Evolutionary conservation across 1,140 invertebrate genomes (phyloP).

Genomic region (Lepidotrigona ventralis): DNA sequence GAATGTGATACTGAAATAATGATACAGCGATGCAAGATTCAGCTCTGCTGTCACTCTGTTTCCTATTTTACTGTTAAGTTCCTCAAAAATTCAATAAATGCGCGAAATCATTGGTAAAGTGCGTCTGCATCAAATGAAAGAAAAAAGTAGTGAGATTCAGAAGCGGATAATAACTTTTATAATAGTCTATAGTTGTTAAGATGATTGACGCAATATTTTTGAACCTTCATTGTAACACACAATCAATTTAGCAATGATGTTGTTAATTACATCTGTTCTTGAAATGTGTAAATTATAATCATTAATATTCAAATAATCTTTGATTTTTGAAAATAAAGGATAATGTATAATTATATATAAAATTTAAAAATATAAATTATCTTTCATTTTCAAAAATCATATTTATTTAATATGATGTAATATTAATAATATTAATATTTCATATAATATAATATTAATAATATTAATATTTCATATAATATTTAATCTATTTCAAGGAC

Average conservation of each 20-base stretch:
- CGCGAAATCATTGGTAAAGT: not conserved
- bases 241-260: not conserved
- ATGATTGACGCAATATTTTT: too few species aligned
- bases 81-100: not conserved
- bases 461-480: too few species aligned
- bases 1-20: not conserved
- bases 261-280: too few species aligned
- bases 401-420: too few species aligned
- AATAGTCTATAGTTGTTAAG: not conserved
- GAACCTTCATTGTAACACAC: not conserved
- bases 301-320: not conserved
- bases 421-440: too few species aligned
- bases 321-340: not conserved
- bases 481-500: too few species aligned
- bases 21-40: not conserved
- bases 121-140: not conserved
- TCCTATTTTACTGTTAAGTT: not conserved
- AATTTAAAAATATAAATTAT: too few species aligned
- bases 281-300: not conserved
- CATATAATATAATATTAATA: too few species aligned
- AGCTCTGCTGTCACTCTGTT: not conserved
- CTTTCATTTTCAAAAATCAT: too few species aligned
- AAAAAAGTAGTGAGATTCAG: not conserved
- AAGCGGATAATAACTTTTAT: not conserved
- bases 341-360: too few species aligned